phyloP scores from a whole-genome alignment of 2,888 invertebrate species.

The Ormyrus pomaceus region DNA sequence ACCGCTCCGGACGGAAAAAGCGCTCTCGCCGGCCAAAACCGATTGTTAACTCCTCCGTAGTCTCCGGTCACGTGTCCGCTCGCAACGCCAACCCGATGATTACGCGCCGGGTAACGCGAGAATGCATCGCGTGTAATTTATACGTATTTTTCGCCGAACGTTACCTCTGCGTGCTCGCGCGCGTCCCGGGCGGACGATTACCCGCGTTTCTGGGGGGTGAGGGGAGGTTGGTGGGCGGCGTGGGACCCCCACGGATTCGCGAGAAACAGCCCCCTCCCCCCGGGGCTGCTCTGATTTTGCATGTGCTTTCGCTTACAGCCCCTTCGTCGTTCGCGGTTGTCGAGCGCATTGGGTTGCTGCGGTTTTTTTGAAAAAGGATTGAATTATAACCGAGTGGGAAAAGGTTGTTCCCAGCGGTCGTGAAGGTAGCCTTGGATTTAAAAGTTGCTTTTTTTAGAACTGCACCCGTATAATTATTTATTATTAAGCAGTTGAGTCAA shows the following conservation, averaged over 20 bases:
- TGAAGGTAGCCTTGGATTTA: no score
- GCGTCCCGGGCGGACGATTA: conserved; percentile 54
- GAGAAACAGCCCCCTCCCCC: conserved; percentile 40
- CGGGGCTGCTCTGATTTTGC: not conserved
- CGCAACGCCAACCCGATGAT: conserved; percentile 64
- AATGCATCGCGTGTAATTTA: conserved; percentile 10
- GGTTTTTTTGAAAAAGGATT: conserved; percentile 15
- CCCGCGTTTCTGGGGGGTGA: conserved; percentile 15
- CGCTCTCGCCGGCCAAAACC: conserved; percentile 56
- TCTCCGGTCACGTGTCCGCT: conserved; percentile 65
- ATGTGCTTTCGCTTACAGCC: not conserved
- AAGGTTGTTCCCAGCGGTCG: no score
- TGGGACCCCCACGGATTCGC: conserved; percentile 60
- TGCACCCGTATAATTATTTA: no score
- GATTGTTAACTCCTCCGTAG: conserved; percentile 67
- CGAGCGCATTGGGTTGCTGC: not conserved
- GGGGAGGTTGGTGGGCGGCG: conserved; percentile 57
- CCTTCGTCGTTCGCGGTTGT: not conserved
- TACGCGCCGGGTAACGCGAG: conserved; percentile 53
- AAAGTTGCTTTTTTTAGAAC: no score
- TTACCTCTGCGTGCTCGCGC: not conserved
- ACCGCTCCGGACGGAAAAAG: not conserved
- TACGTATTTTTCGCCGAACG: conserved; percentile 23
- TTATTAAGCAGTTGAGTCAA: no score
- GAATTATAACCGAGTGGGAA: not conserved